Evolutionary conservation across 1,140 invertebrate genomes (phyloP).

Genomic region (Caenorhabditis latens): DNA sequence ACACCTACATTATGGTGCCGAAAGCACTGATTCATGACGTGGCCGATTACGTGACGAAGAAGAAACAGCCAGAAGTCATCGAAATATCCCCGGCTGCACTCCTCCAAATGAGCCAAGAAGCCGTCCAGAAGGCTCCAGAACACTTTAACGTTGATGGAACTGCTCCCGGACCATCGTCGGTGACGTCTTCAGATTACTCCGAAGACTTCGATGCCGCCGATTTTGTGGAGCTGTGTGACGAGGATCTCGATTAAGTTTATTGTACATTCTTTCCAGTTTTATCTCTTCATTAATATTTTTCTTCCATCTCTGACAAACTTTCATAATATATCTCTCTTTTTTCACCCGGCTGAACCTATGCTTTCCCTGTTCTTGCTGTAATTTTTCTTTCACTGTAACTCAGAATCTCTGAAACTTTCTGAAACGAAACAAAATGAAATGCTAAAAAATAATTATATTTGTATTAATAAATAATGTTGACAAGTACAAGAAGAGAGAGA

Average conservation of each 20-base stretch:
- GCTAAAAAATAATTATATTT: too few relatives aligned
- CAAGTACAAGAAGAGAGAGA: not conserved
- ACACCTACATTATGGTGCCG: conserved; percentile 21
- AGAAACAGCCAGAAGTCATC: not conserved
- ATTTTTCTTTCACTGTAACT: too few relatives aligned
- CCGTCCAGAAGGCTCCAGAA: not conserved
- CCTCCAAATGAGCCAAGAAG: not conserved
- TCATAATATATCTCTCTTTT: too few relatives aligned
- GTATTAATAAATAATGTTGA: too few relatives aligned
- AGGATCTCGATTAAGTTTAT: not conserved
- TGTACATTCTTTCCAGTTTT: too few relatives aligned
- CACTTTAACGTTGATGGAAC: not conserved
- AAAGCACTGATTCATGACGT: conserved; percentile 1
- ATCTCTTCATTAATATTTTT: too few relatives aligned
- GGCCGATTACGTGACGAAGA: not conserved
- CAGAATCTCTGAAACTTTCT: too few relatives aligned
- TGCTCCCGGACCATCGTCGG: not conserved
- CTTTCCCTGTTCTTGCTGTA: too few relatives aligned
- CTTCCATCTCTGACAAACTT: too few relatives aligned
- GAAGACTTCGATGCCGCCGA: not conserved
- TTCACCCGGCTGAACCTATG: too few relatives aligned
- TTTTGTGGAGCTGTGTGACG: not conserved
- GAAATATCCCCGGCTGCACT: not conserved
- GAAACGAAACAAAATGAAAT: too few relatives aligned
- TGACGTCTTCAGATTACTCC: conserved; percentile 8